Percentiles rank a stretch among this genome's conserved stretches.
phyloP scores from a whole-genome alignment of 1,140 invertebrate genomes.

The Bradysia coprophila region DNA sequence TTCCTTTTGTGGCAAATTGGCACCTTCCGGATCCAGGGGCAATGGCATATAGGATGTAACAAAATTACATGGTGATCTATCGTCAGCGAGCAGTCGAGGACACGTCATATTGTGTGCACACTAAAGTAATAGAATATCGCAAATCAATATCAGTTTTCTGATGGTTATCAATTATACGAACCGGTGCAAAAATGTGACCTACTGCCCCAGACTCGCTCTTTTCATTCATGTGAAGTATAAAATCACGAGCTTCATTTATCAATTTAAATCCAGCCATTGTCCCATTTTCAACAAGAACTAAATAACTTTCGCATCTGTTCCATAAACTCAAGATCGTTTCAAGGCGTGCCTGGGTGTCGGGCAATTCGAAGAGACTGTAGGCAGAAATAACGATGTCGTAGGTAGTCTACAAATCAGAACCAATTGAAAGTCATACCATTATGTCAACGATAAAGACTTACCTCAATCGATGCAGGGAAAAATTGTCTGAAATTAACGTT shows the following conservation, averaged over 20 bases:
- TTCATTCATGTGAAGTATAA: conserved; percentile 33
- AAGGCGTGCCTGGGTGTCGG: conserved; percentile 39
- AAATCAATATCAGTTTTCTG: no score
- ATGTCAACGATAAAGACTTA: conserved; percentile 9
- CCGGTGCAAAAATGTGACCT: conserved; percentile 56
- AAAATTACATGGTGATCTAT: conserved; percentile 63
- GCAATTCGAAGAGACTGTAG: conserved; percentile 65
- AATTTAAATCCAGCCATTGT: conserved; percentile 58
- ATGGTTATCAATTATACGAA: no score
- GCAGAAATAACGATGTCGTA: conserved; percentile 71
- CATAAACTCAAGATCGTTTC: conserved; percentile 60
- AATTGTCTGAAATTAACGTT: conserved; percentile 62
- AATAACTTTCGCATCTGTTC: conserved; percentile 64
- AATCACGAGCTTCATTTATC: conserved; percentile 56
- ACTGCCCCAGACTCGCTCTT: no score
- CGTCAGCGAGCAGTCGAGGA: conserved; percentile 36
- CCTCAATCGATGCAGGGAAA: conserved; percentile 37
- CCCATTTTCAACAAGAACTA: conserved; percentile 73
- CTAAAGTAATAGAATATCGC: conserved; percentile 24
- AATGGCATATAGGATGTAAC: conserved; percentile 38
- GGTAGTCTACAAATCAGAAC: conserved; percentile 29
- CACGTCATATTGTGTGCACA: conserved; percentile 65
- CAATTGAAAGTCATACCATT: not conserved
- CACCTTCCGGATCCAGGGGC: conserved; percentile 26
- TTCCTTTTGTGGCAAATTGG: conserved; percentile 27